Base-by-base conservation (phyloP, 2,113 vertebrate genomes). In the Buteo buteo region DNA sequence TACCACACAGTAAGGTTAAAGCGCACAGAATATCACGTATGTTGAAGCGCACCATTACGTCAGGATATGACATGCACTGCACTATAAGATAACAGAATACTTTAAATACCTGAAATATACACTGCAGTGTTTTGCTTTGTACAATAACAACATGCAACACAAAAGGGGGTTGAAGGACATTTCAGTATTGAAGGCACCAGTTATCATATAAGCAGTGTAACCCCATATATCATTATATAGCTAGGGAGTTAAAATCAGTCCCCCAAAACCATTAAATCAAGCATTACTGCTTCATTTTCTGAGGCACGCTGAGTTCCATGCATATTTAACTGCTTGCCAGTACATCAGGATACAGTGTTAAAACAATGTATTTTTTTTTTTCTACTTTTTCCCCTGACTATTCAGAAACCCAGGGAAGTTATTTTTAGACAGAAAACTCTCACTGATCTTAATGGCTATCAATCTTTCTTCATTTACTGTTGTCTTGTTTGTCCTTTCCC, bases 381-480 rank as follows among this genome's bases (percentile, higher is more conserved):
- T 57, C 45, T 34, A 7, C 15, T 62, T 78, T 61, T 55, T 10
- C 22, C 28, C 31, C n/a, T 31, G 22, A 42, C 21, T 40, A n/a
- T 59, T 64, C 44, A 82, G 52, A 96, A 96, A 59, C 3, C 0
- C n/a, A 34, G 13, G 5, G 16, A 84, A 93, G 40, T 44, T 90
- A 82, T 52, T 76, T 97, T 91, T 79, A 89, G 50, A 82, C n/a
- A 67, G 57, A 78, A 92, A 84, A 40, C 22, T 78, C 50, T 66
- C 40, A 38, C 78, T 42, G 70, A 86, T 62, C 58, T 80, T 91
- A 64, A 52, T 20, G 40, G 65, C 42, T 65, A 95, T 92, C 86
- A 91, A 82, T 94, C 87, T 93, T 84, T 31, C 55, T 85, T 84
- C 77, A 82, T 87, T 87, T 82, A 59, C 61, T 79, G 40, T 34